Evolutionary conservation across 2,888 invertebrate genomes (phyloP).

Genomic region (Mantis religiosa): DNA sequence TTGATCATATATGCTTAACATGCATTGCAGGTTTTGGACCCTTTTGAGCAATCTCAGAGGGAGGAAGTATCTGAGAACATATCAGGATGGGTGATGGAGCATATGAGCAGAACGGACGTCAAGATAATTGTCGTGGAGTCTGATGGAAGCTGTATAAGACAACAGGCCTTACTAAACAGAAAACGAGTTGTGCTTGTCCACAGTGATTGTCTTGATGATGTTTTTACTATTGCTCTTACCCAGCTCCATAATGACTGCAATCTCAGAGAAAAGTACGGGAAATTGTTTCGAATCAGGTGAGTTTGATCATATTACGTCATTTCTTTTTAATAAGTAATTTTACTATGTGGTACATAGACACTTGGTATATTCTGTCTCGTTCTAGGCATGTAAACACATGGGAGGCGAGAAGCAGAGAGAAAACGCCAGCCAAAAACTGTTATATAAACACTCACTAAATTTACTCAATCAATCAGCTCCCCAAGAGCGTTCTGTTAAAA

Average conservation of each 20-base stretch:
- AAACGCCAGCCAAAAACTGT: too few relatives aligned
- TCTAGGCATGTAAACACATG: too few relatives aligned
- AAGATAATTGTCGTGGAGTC: not conserved
- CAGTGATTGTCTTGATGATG: not conserved
- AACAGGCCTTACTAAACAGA: not conserved
- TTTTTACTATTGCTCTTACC: not conserved
- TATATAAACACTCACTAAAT: too few relatives aligned
- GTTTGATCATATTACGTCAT: not conserved
- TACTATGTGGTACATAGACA: too few relatives aligned
- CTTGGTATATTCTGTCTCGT: too few relatives aligned
- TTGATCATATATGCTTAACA: too few relatives aligned
- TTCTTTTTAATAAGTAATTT: too few relatives aligned
- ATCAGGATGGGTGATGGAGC: not conserved
- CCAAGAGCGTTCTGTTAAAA: too few relatives aligned
- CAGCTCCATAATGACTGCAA: not conserved
- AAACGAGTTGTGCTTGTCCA: not conserved
- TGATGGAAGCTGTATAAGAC: not conserved
- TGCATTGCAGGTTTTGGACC: not conserved
- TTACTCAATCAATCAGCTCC: too few relatives aligned
- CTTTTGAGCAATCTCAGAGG: not conserved
- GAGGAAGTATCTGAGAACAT: not conserved
- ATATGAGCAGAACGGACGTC: not conserved
- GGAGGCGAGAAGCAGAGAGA: too few relatives aligned
- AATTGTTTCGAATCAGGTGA: not conserved
- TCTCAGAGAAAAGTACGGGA: not conserved